Evolutionary conservation across 2,888 invertebrate species (phyloP).

Genomic region (Eupithecia subumbrata): DNA sequence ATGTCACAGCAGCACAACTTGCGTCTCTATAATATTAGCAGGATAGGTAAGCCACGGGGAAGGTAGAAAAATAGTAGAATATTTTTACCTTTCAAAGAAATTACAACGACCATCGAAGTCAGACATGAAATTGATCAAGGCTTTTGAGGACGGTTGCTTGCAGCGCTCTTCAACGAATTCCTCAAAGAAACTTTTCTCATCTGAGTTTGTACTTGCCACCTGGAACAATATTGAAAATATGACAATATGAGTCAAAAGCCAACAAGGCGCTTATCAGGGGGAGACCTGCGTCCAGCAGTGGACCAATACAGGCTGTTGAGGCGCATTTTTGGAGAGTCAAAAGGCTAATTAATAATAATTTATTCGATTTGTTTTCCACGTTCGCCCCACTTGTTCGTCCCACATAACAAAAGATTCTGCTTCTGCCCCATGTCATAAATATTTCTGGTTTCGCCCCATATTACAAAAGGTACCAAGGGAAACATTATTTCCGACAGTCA

Average conservation of each 20-base stretch:
- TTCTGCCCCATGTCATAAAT: no score
- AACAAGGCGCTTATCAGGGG: no score
- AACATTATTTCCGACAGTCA: no score
- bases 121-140: slow-evolving; percentile 87
- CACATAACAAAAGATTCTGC: no score
- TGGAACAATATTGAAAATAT: slow-evolving; percentile 44
- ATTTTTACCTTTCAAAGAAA: slow-evolving; percentile 81
- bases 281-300: no score
- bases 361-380: neutral
- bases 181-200: slow-evolving; percentile 82
- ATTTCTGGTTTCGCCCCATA: no score
- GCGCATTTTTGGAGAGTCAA: no score
- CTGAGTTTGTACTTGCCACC: slow-evolving; percentile 60
- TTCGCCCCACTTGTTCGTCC: no score
- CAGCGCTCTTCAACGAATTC: slow-evolving; percentile 82
- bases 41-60: neutral
- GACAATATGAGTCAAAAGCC: neutral
- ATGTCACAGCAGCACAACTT: no score
- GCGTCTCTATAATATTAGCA: no score
- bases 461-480: no score
- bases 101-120: slow-evolving; percentile 84
- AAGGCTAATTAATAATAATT: neutral
- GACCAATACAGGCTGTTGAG: no score
- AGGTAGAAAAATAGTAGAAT: neutral
- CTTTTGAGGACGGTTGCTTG: slow-evolving; percentile 82